phyloP scores from a whole-genome alignment of 2,888 invertebrate genomes.

The Oasisia sp. region DNA sequence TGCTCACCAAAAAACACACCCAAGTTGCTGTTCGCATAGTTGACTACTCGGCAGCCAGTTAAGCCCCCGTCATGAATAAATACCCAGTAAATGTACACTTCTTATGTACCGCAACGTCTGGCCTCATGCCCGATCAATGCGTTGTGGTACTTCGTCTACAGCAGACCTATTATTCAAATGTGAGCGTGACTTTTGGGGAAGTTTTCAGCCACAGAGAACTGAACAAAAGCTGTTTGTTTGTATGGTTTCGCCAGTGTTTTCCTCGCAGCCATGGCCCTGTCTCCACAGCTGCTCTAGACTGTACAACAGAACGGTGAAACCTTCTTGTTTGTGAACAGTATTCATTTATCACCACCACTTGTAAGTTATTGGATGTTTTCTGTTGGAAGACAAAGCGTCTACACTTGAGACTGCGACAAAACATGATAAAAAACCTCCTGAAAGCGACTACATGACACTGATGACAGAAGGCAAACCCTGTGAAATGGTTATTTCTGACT shows the following conservation, averaged over 20 bases:
- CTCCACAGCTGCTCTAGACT: not conserved
- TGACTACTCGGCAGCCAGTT: not conserved
- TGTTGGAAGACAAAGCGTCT: not conserved
- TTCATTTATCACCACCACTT: not conserved
- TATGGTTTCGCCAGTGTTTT: not conserved
- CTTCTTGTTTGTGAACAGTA: not conserved
- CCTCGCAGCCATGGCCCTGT: not conserved
- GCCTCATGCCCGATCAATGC: not conserved
- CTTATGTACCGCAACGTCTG: not conserved
- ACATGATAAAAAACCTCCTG: not conserved
- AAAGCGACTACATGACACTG: not conserved
- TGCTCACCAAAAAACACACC: not conserved
- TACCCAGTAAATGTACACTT: not conserved
- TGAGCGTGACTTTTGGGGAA: not conserved
- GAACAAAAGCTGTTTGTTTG: conserved; percentile 10
- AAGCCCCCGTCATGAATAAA: not conserved
- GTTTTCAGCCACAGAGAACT: not conserved
- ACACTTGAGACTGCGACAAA: not conserved
- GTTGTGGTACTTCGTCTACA: not conserved
- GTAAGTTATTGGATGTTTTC: not conserved
- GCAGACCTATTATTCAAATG: not conserved
- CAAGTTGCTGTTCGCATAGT: not conserved
- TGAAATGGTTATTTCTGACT: not conserved
- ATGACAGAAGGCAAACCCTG: not conserved
- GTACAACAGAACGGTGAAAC: not conserved